Evolutionary conservation across 2,888 invertebrate genomes (phyloP).

Genomic region (Nebria salina): DNA sequence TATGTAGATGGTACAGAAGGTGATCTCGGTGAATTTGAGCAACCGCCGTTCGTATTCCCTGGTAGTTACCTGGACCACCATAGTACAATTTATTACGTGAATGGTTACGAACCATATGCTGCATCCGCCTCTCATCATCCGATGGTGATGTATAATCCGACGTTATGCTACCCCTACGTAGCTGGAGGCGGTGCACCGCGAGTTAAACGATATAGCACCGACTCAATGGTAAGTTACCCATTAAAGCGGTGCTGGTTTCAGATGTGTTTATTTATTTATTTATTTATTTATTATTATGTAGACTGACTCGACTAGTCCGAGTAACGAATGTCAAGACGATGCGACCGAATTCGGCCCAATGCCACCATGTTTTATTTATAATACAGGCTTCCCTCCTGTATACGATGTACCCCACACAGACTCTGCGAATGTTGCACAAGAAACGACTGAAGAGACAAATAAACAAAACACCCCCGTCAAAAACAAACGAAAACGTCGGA

Average conservation of each 20-base stretch:
- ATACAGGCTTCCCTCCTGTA: conserved; percentile 14
- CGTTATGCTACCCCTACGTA: conserved; percentile 55
- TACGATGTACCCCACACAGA: conserved; percentile 14
- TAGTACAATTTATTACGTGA: conserved; percentile 62
- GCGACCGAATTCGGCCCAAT: conserved; percentile 10
- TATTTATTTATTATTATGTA: conserved; percentile 48
- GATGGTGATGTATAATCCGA: conserved; percentile 54
- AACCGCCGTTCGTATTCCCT: conserved; percentile 60
- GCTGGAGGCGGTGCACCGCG: conserved; percentile 48
- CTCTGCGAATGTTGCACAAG: neutral
- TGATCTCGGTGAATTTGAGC: conserved; percentile 61
- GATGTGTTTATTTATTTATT: neutral
- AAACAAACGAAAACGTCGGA: conserved; percentile 39
- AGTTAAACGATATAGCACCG: conserved; percentile 60
- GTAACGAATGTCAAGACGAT: conserved; percentile 56
- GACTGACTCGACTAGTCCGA: conserved; percentile 62
- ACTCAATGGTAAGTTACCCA: conserved; percentile 59
- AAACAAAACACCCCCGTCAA: neutral
- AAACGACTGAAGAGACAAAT: neutral
- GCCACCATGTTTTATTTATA: conserved; percentile 29
- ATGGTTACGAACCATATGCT: conserved; percentile 61
- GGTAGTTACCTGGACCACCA: conserved; percentile 65
- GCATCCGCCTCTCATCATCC: conserved; percentile 14
- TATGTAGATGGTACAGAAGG: conserved; percentile 55
- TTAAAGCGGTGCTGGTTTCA: neutral